Conservation (phyloP, 2,113 vertebrate genomes). For the Channa maculata region DNA sequence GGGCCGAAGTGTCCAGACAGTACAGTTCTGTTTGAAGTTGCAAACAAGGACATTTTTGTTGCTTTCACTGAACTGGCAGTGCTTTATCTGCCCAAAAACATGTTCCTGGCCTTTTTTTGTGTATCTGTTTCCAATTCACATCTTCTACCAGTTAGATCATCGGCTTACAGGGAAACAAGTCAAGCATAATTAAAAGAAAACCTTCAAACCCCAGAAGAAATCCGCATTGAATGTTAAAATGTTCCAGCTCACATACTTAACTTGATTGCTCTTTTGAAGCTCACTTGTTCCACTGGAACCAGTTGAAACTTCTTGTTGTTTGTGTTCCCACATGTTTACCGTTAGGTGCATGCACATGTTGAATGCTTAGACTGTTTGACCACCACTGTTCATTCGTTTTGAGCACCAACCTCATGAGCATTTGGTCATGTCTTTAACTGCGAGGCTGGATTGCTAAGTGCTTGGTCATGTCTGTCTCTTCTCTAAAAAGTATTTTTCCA, state of each 20-base stretch:
- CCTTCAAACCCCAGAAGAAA: slow-evolving; percentile 23
- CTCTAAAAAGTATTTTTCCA: slow-evolving; percentile 78
- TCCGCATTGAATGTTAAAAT: slow-evolving; percentile 37
- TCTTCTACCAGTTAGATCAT: slow-evolving; percentile 56
- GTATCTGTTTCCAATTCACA: slow-evolving; percentile 50
- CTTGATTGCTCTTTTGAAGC: slow-evolving; percentile 14
- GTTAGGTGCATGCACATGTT: slow-evolving; percentile 1
- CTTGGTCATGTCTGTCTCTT: slow-evolving; percentile 79
- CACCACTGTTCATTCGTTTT: slow-evolving; percentile 44
- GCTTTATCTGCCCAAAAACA: slow-evolving; percentile 61
- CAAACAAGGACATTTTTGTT: slow-evolving; percentile 23
- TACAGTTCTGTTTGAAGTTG: slow-evolving; percentile 9
- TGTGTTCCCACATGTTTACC: slow-evolving; percentile 26
- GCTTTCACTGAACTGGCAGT: slow-evolving; percentile 31
- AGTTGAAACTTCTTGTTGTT: slow-evolving; percentile 7
- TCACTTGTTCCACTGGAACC: slow-evolving; percentile 62
- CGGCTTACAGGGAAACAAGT: slow-evolving; percentile 50
- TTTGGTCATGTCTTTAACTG: slow-evolving; percentile 75
- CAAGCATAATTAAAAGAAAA: slow-evolving; percentile 16
- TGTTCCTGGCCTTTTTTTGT: slow-evolving; percentile 16
- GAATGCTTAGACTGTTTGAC: slow-evolving; percentile 49
- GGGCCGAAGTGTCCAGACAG: slow-evolving; percentile 25
- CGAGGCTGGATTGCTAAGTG: slow-evolving; percentile 65
- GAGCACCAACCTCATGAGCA: slow-evolving; percentile 56
- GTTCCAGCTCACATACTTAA: slow-evolving; percentile 41